These are phyloP conservation scores for Calypte anna DNA, from an alignment of 2,113 vertebrate genomes.

Conservation along the genomic window DNA sequence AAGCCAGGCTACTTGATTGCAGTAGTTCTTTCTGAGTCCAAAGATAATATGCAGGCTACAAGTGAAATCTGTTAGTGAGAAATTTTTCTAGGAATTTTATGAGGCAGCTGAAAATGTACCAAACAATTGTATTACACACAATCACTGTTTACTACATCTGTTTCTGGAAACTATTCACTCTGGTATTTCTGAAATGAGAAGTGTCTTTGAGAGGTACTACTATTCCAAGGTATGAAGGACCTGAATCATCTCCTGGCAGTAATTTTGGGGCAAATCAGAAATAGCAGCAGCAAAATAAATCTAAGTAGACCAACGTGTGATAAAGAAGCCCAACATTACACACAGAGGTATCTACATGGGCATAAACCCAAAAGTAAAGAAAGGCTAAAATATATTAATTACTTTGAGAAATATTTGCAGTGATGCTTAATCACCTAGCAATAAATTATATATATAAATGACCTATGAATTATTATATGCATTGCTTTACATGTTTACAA, in stretches of 20 bases:
- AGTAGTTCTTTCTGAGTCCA: background rate
- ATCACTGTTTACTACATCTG: background rate
- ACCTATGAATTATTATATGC: background rate
- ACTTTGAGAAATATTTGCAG: background rate
- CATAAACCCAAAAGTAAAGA: background rate
- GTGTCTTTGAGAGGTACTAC: background rate
- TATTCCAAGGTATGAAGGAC: background rate
- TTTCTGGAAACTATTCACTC: background rate
- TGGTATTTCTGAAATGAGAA: background rate
- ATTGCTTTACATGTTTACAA: background rate
- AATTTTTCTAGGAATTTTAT: background rate
- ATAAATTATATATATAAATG: background rate
- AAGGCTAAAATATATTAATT: background rate
- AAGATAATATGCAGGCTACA: background rate
- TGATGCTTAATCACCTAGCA: background rate
- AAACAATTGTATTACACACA: background rate
- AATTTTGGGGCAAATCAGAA: background rate
- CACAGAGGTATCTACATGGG: background rate
- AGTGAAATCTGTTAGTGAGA: background rate
- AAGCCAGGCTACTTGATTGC: background rate
- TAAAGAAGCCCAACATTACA: background rate
- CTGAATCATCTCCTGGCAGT: background rate
- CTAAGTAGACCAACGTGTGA: background rate
- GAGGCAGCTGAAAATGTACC: background rate
- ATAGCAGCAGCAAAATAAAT: background rate